phyloP scores from a whole-genome alignment of 2,113 vertebrate species.

The Hemicordylus capensis region DNA sequence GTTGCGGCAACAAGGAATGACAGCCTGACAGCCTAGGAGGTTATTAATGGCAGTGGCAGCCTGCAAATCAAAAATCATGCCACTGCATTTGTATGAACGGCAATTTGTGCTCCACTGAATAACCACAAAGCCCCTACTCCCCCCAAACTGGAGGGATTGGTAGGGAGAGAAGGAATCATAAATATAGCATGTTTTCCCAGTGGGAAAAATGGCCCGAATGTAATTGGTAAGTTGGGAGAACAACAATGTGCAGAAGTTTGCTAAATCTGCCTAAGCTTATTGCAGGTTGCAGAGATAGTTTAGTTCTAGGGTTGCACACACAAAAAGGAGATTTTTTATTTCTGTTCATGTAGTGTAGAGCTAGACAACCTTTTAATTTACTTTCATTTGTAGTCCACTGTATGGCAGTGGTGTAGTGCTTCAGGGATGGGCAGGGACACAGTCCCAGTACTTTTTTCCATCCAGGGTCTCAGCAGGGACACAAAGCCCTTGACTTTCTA shows the following conservation, averaged over 20 bases:
- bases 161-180: constrained; percentile 66
- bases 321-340: neutral
- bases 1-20: constrained; percentile 75
- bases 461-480: too few relatives aligned
- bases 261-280: neutral
- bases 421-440: too few relatives aligned
- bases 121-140: constrained; percentile 66
- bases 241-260: constrained; percentile 27
- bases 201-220: constrained; percentile 30
- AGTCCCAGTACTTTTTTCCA: too few relatives aligned
- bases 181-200: constrained; percentile 56
- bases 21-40: constrained; percentile 74
- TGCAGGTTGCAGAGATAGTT: neutral
- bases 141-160: constrained; percentile 54
- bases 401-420: too few relatives aligned
- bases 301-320: neutral
- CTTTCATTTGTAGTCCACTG: neutral
- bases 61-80: constrained; percentile 80
- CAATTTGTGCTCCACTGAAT: constrained; percentile 74
- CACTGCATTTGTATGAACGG: constrained; percentile 67
- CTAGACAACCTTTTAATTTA: neutral
- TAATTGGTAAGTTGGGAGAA: constrained; percentile 51
- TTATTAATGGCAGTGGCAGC: constrained; percentile 79
- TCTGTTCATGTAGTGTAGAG: neutral
- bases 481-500: too few relatives aligned